Evolutionary conservation across 92 coral and sea anemone species (phyloP).

Genomic region (Parazoanthus swiftii): DNA sequence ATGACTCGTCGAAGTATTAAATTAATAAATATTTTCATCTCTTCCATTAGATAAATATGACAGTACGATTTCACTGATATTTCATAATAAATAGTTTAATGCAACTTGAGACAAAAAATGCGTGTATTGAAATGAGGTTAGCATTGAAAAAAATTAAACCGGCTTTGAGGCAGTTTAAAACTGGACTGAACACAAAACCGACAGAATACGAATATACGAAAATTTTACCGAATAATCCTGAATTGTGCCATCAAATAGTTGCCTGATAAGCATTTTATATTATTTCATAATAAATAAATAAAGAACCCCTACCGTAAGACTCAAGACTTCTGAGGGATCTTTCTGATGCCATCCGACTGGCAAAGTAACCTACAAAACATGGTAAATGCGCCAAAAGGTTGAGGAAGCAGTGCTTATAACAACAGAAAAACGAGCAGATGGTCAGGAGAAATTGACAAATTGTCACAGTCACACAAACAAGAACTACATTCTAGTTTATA

Average conservation of each 20-base stretch:
- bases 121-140: too few relatives aligned
- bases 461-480: background rate
- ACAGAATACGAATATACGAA: background rate
- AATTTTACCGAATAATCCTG: background rate
- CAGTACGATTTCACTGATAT: too few relatives aligned
- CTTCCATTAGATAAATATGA: too few relatives aligned
- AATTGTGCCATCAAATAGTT: background rate
- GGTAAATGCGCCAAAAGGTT: constrained; percentile 13
- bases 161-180: background rate
- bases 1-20: too few relatives aligned
- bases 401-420: background rate
- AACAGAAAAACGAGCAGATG: background rate
- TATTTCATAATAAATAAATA: background rate
- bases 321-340: constrained; percentile 83
- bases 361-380: constrained; percentile 73
- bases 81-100: too few relatives aligned
- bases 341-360: constrained; percentile 97
- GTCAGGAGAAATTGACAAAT: background rate
- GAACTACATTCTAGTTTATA: background rate
- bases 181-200: background rate
- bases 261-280: background rate
- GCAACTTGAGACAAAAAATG: too few relatives aligned
- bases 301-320: constrained; percentile 69
- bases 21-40: too few relatives aligned
- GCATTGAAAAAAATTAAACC: too few relatives aligned